Evolutionary conservation across 2,797 vertebrate genomes (phyloP).

Genomic region (Euthynnus affinis): DNA sequence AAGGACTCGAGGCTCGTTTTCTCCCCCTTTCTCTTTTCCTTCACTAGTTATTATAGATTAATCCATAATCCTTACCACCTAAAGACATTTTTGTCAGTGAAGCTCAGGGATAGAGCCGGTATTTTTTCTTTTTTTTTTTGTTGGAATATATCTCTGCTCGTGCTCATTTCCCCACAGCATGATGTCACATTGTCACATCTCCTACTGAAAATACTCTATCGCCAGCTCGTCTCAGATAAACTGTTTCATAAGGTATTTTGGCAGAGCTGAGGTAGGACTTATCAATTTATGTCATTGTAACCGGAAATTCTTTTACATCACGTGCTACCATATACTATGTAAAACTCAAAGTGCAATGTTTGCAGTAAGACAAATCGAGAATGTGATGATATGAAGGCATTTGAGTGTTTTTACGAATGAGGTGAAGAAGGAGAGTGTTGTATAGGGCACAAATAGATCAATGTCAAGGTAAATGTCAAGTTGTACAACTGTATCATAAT

Average conservation of each 20-base stretch:
- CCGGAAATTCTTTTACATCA: constrained; percentile 32
- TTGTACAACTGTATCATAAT: not conserved
- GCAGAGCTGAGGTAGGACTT: constrained; percentile 54
- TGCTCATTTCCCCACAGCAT: constrained; percentile 71
- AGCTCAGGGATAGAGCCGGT: constrained; percentile 69
- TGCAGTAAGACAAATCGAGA: not conserved
- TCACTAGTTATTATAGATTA: constrained; percentile 80
- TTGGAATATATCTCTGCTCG: constrained; percentile 48
- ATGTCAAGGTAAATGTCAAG: not conserved
- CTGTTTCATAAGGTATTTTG: constrained; percentile 43
- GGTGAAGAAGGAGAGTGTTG: not conserved
- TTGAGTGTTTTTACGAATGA: constrained; percentile 23
- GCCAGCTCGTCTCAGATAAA: constrained; percentile 53
- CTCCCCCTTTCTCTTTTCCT: constrained; percentile 62
- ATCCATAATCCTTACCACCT: constrained; percentile 82
- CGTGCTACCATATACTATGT: not conserved
- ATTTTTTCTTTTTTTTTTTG: constrained; percentile 36
- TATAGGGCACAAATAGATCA: not conserved
- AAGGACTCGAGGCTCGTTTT: constrained; percentile 45
- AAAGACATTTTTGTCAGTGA: constrained; percentile 81
- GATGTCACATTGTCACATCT: constrained; percentile 78
- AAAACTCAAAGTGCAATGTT: constrained; percentile 17
- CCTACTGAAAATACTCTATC: constrained; percentile 53
- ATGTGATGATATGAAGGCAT: constrained; percentile 1
- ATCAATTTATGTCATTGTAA: constrained; percentile 68